Evolutionary conservation across 2,113 vertebrate genomes (phyloP).

Genomic region (Thalassarche chlororhynchos): DNA sequence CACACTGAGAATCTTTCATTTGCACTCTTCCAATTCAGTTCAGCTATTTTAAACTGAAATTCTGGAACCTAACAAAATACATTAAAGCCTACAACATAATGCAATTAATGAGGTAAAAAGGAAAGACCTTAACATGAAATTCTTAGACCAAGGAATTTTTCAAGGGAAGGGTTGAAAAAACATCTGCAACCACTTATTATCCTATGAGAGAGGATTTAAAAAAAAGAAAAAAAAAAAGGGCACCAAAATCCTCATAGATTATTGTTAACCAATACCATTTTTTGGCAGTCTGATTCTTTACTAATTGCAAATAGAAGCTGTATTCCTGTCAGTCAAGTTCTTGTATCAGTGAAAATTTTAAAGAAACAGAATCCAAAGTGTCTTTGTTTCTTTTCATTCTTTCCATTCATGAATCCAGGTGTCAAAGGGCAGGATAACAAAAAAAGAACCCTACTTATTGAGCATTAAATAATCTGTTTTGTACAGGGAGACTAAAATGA

Average conservation of each 20-base stretch:
- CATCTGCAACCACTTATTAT: not conserved
- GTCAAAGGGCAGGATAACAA: not conserved
- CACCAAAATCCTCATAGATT: not conserved
- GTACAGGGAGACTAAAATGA: not conserved
- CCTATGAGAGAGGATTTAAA: not conserved
- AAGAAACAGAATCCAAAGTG: not conserved
- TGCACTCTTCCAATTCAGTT: not conserved
- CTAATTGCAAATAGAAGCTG: not conserved
- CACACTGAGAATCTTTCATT: not conserved
- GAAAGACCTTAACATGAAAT: not conserved
- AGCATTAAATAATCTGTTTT: not conserved
- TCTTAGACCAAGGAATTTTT: not conserved
- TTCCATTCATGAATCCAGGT: not conserved
- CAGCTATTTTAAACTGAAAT: not conserved
- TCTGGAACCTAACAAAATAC: not conserved
- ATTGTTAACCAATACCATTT: not conserved
- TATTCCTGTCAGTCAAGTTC: not conserved
- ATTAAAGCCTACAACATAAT: not conserved
- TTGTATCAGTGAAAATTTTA: not conserved
- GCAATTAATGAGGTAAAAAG: not conserved
- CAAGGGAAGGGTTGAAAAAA: not conserved
- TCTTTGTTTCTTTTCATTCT: not conserved
- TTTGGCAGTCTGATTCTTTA: not conserved
- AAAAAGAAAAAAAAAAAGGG: not conserved
- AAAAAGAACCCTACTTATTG: not conserved